phyloP scores from a whole-genome alignment of 2,113 vertebrate species.

The Oreochromis spilurus region DNA sequence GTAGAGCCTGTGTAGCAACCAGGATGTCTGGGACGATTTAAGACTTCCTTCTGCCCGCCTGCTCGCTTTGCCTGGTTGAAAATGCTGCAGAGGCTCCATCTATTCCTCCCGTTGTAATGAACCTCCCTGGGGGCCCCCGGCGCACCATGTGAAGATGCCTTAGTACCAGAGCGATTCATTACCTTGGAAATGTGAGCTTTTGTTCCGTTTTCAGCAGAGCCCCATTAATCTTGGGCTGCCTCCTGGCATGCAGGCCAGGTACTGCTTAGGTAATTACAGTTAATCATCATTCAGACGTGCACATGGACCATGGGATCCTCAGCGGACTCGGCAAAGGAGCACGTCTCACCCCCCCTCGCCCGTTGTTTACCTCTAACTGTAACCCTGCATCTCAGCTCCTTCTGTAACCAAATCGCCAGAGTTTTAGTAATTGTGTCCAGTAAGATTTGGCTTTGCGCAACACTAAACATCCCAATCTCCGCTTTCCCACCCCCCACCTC shows the following conservation, averaged over 20 bases:
- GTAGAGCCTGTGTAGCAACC: slow-evolving; percentile 14
- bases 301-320: slow-evolving; percentile 23
- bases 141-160: slow-evolving; percentile 44
- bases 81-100: slow-evolving; percentile 49
- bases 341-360: neutral
- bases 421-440: neutral
- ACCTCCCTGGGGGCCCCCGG: slow-evolving; percentile 21
- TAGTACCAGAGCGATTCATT: slow-evolving; percentile 59
- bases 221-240: slow-evolving; percentile 62
- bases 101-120: slow-evolving; percentile 39
- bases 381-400: neutral
- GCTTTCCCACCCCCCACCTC: neutral
- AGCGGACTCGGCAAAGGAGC: neutral
- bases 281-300: slow-evolving; percentile 63
- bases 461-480: slow-evolving; percentile 14
- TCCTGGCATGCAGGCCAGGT: slow-evolving; percentile 60
- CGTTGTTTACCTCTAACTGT: slow-evolving; percentile 1
- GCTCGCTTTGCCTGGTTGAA: slow-evolving; percentile 10
- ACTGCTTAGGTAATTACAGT: slow-evolving; percentile 65
- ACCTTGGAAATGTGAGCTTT: slow-evolving; percentile 64
- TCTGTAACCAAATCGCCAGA: neutral
- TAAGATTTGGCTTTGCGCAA: slow-evolving; percentile 17
- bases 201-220: slow-evolving; percentile 61
- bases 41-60: slow-evolving; percentile 43
- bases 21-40: slow-evolving; percentile 56